Evolutionary conservation across 2,113 vertebrate genomes (phyloP), one percentile per base, ranked within the genome.

Genomic region (Psephotus haematonotus): DNA sequence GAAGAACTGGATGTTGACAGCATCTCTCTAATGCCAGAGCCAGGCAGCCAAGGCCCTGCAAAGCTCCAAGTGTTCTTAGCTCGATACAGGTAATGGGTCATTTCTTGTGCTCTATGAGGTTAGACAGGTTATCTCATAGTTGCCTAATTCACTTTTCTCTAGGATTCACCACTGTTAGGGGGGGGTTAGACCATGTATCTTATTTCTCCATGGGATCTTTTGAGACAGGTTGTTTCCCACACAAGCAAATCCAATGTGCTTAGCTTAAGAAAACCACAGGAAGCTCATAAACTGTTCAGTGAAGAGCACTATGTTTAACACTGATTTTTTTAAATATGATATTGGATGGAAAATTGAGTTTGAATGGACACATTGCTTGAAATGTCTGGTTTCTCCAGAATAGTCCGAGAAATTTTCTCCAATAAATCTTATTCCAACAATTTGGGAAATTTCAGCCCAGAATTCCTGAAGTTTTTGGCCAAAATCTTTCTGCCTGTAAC

Each of bases 1-100:
- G 99, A 99, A 89, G 99, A 99, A 47, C 91, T 99, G 96, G 99
- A 99, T 91, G 98, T 98, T 6, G 99, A 99, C 78, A 98, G 96
- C 9, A 75, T 99, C 79, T 98, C 99, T 49, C 97, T 99, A 11
- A 98, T 98, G 76, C 98, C 98, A 29, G 98, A 98, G 81, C 80
- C 97, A 10, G 96, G 98, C 94, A 97, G 93, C 96, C 98, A 98
- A 55, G 98, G 97, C 77, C 97, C 98, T 76, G 98, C 99, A 49
- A 99, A 99, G 92, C 98, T 99, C 81, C 99, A 99, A 95, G 99
- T 99, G 97, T 99, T 99, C 97, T 98, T 99, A 78, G 99, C 99
- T 20, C 98, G 99, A 89, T 99, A 99, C 96, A 99, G 99, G 99
- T 99, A 93, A 88, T 63, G 46, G 22, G 7, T 64, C 43, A 22